These are phyloP conservation scores for Pogona vitticeps DNA, from an alignment of 2,113 vertebrate genomes.

Conservation along the genomic window DNA sequence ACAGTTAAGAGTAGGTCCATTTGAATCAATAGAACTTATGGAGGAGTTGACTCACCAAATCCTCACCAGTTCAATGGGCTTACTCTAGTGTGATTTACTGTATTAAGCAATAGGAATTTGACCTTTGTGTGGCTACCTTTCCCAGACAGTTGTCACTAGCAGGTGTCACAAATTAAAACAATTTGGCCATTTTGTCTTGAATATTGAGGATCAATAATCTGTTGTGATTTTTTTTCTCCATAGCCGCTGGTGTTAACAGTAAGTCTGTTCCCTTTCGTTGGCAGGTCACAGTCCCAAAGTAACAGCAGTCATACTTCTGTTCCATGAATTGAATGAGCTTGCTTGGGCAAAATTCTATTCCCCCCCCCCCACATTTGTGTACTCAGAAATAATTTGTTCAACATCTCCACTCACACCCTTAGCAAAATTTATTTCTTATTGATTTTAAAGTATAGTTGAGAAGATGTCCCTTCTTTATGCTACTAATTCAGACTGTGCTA, in stretches of 20 bases:
- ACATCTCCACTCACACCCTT: too few species aligned
- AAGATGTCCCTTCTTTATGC: background rate
- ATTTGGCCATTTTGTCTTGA: background rate
- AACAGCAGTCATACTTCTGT: background rate
- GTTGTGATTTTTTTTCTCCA: background rate
- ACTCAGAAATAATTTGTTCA: background rate
- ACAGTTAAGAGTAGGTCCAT: too few species aligned
- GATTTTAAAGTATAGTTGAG: background rate
- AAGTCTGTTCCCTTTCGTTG: background rate
- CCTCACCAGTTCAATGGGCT: too few species aligned
- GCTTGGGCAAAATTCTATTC: background rate
- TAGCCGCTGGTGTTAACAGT: background rate
- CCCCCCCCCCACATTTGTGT: background rate
- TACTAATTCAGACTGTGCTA: background rate
- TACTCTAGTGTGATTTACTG: too few species aligned
- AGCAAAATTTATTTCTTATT: background rate
- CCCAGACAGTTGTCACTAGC: background rate
- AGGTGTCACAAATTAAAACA: background rate
- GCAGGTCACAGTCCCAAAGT: too few species aligned
- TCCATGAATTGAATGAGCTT: background rate
- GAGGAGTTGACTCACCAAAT: too few species aligned
- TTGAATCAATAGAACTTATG: too few species aligned
- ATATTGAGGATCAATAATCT: background rate
- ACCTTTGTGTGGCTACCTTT: background rate
- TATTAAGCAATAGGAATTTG: too few species aligned